Base-by-base conservation (phyloP, 2,797 vertebrate species). In the Semaprochilodus insignis region DNA sequence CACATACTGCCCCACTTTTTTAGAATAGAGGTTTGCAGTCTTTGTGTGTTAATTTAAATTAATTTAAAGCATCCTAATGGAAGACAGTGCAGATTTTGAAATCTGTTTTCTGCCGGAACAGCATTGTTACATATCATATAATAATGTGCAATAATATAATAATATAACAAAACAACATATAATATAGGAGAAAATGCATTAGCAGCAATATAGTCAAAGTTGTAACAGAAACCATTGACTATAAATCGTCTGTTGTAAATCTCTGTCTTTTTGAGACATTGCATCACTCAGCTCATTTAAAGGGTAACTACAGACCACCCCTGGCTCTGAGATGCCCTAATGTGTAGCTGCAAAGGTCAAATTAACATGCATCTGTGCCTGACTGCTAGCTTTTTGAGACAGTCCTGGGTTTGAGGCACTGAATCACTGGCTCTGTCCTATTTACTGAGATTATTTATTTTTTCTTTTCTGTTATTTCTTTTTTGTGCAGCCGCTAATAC, bases 321-420 rank as follows among this genome's bases (percentile, higher is more conserved):
- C 21, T 83, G 91, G 81, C 81, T 85, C 72, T 81, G 31, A 83
- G 85, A 83, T 81, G 77, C 84, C 77, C 85, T 87, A 85, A 83
- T 85, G 78, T 74, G 63, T 66, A 86, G 86, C 85, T 78, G 48
- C 82, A 90, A 92, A 92, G 86, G 88, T 92, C 90, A 90, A 83
- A 90, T 92, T 91, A 89, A 72, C 83, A 92, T 88, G 87, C 74
- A 77, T 90, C 76, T 87, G 62, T 77, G 75, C 80, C 81, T 87
- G 72, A 82, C 34, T 80, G 51, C 80, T 77, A 78, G 66, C 79
- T 78, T 83, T 83, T 75, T 81, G 80, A 86, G 48, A 54, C 59
- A 70, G 77, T 25, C 74, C 55, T 69, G 55, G 73, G 70, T 81
- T 80, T 75, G 71, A 72, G n/a, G 10, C 34, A 63, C 51, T 34